Evolutionary conservation across 1,140 invertebrate species (phyloP), one percentile per base, ranked within the genome.

Genomic region (Aphaenogaster rudis): DNA sequence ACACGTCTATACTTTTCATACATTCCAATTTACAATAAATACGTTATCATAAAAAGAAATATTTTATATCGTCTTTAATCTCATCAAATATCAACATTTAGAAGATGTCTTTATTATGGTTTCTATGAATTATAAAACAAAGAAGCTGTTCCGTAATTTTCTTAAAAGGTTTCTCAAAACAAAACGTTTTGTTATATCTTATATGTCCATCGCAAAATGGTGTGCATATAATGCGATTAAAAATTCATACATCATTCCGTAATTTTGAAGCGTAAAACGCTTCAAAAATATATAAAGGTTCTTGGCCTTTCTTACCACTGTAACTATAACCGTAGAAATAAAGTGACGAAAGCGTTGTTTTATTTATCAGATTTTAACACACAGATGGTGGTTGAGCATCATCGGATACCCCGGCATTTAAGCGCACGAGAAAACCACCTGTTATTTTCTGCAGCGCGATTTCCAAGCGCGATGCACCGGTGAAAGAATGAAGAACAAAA

Each of bases 321-420:
- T 7, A 71, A n/a, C n/a, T 6, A 17, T 17, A 11, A 13, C 8
- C 42, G 42, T n/a, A n/a, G 45, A 74, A 74, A 84, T 74, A 59
- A 48, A 84, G 45, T 3, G 13, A 59, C 15, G 52, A 28, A 28
- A 36, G 50, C 52, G 21, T 61, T 42, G 17, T 45, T 48, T 76
- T 74, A 84, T 74, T 84, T 82, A 74, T 82, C 3, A 28, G 67
- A 59, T 82, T 84, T 84, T 69, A 76, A 17, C 69, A 54, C 57
- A 48, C 69, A 84, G 45, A 61, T 84, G 69, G 69, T 61, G 69
- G 33, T 9, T 5, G 17, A n/a, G 42, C 42, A 42, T 33, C 28
- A 61, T 61, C 13, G 13, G 45, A 84, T 36, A 57, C 28, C 15
- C 59, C 17, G 28, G 69, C 48, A 15, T 67, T 80, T 50, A 48